Percentiles rank a stretch among this genome's conserved stretches.
These are phyloP conservation scores for Hycleus phaleratus DNA, from an alignment of 1,140 invertebrate species.

Conservation along the genomic window DNA sequence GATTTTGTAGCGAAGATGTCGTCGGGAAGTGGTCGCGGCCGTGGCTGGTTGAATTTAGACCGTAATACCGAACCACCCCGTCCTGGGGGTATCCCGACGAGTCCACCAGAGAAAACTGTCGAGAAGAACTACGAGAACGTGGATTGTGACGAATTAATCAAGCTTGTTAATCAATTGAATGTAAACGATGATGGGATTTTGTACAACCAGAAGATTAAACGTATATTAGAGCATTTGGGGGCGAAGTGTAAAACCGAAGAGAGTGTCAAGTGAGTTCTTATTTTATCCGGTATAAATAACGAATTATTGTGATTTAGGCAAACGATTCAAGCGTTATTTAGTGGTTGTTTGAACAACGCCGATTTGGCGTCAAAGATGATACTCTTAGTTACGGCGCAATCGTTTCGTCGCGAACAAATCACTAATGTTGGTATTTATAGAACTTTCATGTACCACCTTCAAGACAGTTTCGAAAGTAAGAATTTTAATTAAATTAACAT, in stretches of 20 bases:
- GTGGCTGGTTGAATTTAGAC: conserved; percentile 28
- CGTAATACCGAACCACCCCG: conserved; percentile 3
- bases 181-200: conserved; percentile 28
- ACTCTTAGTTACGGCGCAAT: conserved; percentile 16
- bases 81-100: not conserved
- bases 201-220: conserved; percentile 25
- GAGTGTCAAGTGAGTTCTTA: conserved; percentile 21
- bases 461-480: conserved; percentile 25
- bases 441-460: conserved; percentile 17
- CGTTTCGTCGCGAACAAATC: conserved; percentile 3
- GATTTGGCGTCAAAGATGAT: conserved; percentile 23
- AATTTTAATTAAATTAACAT: not conserved
- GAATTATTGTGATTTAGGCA: conserved; percentile 9
- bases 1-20: not conserved
- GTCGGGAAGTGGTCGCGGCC: conserved; percentile 24
- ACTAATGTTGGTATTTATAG: too few relatives aligned
- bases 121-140: not conserved
- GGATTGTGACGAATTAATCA: conserved; percentile 9
- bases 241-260: conserved; percentile 15
- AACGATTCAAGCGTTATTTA: conserved; percentile 22
- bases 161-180: conserved; percentile 17
- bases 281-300: not conserved
- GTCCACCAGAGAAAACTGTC: not conserved
- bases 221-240: conserved; percentile 15
- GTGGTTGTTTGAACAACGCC: conserved; percentile 17